Evolutionary conservation across 2,888 invertebrate species (phyloP), one percentile per base, ranked within the genome.

Genomic region (Nysson spinosus): DNA sequence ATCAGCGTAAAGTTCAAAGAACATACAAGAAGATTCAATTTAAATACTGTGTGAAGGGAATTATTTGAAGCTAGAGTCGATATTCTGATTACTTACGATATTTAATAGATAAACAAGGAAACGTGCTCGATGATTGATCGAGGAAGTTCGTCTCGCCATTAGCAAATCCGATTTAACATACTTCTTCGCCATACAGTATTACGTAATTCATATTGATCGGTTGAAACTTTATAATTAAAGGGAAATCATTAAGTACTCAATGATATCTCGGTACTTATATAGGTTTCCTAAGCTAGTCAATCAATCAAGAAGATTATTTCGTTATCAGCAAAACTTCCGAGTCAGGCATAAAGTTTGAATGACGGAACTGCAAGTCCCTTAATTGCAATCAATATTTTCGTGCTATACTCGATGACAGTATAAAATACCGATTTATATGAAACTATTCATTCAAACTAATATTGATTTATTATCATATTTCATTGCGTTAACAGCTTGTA

Each of bases 241-340:
- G 57, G 49, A 55, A 72, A 52, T 51, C 42, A 47, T 37, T 37
- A 55, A 60, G 46, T 49, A 34, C 37, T 50, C 34, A 34, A 37
- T 22, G 35, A 39, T 47, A 44, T 24, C 22, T 11, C 28, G 35
- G 20, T 44, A 64, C 57, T 64, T 72, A 72, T 69, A 69, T 54
- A 57, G 61, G 54, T 47, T 37, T 40, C 26, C 49, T 30, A 62
- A 72, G 60, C 40, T 55, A 73, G 61, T 62, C 69, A 43, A 73
- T 72, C 72, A 73, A 73, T 72, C 73, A 72, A 65, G 62, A 34
- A 62, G 73, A 72, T 69, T 73, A 73, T 56, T 62, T 73, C 63
- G 62, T 65, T 56, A 56, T 62, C 49, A 32, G 65, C 63, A 34
- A 62, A 72, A 69, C 40, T 73, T 62, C 54, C 68, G 39, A 73